Evolutionary conservation across 2,797 vertebrate species (phyloP), one percentile per base, ranked within the genome.

Genomic region (Malacoraja senta): DNA sequence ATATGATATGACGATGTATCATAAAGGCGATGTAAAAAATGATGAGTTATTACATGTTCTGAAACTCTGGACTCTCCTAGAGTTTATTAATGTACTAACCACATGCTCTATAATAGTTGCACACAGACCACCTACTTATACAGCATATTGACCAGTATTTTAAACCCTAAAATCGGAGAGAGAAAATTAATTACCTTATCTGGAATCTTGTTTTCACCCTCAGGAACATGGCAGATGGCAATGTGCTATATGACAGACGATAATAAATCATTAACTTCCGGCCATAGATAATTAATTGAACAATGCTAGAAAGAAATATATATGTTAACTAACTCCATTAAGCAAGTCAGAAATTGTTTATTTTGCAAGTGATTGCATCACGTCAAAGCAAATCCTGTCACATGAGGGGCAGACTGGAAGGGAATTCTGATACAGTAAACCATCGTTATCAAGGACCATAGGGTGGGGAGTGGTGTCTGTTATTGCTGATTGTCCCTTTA

Each of bases 151-250:
- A 72, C 0, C n/a, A 35, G 32, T 68, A 17, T 29, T 32, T 65
- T 68, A 65, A 32, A 88, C 9, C n/a, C 84, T 65, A 15, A 88
- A 88, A 15, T 88, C 63, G 63, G 17, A 10, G 63, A n/a, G 61
- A 68, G 63, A 88, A 68, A 68, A 65, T 65, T 88, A n/a, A 88
- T 88, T 88, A 63, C 15, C 32, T 88, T 86, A 13, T n/a, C 58
- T 88, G 61, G 8, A 68, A 32, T 68, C n/a, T 88, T 88, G 63
- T 35, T 88, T 88, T 1, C 6, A 32, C 61, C 63, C 63, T 68
- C 65, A 32, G 84, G 63, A 21, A 21, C 84, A 35, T 32, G 32
- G 15, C 84, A 35, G n/a, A 21, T 35, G 63, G 63, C 32, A 88
- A 88, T 68, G 8, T 10, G 17, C n/a, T 68, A 65, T 61, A 10